Evolutionary conservation across 2,797 vertebrate species (phyloP).

Genomic region (Lagocephalus sceleratus): DNA sequence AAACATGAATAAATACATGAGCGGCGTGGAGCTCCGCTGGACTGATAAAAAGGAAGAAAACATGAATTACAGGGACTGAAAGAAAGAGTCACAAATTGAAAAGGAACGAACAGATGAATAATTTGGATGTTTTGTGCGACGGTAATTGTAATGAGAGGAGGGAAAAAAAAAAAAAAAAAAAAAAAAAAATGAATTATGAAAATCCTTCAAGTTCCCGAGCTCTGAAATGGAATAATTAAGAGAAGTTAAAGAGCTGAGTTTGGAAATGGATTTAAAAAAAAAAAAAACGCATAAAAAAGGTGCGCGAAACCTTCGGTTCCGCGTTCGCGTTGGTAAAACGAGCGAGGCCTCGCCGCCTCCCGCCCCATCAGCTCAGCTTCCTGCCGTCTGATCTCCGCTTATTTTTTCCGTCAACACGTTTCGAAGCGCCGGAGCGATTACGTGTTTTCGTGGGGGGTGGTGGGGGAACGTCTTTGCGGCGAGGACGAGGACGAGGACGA

Average conservation of each 20-base stretch:
- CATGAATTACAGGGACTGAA: conserved; percentile 56
- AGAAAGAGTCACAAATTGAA: conserved; percentile 58
- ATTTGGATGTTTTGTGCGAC: conserved; percentile 61
- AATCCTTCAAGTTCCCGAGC: conserved; percentile 50
- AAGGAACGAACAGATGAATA: conserved; percentile 58
- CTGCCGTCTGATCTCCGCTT: too few relatives aligned
- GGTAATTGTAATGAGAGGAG: conserved; percentile 52
- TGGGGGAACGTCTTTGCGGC: too few relatives aligned
- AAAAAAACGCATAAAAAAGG: conserved; percentile 14
- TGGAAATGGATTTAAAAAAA: conserved; percentile 25
- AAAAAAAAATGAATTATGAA: conserved; percentile 51
- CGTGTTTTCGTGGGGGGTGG: too few relatives aligned
- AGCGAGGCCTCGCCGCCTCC: too few relatives aligned
- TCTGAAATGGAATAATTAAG: conserved; percentile 50
- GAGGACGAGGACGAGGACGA: too few relatives aligned
- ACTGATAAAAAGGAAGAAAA: conserved; percentile 61
- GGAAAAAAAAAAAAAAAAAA: conserved; percentile 19
- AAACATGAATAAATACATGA: conserved; percentile 73
- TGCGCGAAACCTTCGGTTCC: conserved; percentile 15
- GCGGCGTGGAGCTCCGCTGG: conserved; percentile 52
- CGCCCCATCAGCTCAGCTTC: too few relatives aligned
- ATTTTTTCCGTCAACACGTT: too few relatives aligned
- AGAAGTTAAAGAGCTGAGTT: conserved; percentile 51
- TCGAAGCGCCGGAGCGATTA: too few relatives aligned
- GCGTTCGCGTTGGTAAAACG: neutral